These are phyloP conservation scores for Siniperca chuatsi DNA, from an alignment of 2,113 vertebrate species.

Conservation along the genomic window DNA sequence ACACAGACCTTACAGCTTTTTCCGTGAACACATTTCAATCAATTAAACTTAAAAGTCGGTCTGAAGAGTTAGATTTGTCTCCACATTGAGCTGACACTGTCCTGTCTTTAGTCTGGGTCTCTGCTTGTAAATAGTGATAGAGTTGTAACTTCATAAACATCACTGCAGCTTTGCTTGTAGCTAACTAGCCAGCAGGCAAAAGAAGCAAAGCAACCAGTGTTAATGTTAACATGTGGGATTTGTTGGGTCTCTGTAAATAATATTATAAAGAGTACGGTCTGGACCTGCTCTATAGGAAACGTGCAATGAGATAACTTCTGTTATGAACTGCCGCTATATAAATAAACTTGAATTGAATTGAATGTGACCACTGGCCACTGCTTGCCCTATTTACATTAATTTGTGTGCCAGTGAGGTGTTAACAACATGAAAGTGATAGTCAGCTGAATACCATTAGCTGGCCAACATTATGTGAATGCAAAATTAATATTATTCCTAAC, in stretches of 20 bases:
- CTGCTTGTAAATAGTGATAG: neutral
- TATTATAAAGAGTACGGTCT: no score
- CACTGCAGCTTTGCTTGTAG: neutral
- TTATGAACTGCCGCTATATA: no score
- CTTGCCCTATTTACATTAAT: slow-evolving; percentile 46
- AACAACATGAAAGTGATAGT: neutral
- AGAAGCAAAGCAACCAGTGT: slow-evolving; percentile 4
- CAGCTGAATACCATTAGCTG: neutral
- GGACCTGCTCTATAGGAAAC: no score
- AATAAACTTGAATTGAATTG: no score
- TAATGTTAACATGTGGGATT: slow-evolving; percentile 1
- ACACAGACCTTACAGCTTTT: neutral
- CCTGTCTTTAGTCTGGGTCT: neutral
- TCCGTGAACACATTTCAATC: neutral
- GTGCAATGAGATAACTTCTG: no score
- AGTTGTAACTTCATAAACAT: neutral
- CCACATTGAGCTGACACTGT: neutral
- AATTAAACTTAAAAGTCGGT: neutral
- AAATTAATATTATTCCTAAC: neutral
- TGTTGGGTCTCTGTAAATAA: no score
- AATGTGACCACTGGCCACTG: neutral
- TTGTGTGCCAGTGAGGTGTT: slow-evolving; percentile 19
- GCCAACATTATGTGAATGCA: neutral
- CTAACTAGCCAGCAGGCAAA: slow-evolving; percentile 28
- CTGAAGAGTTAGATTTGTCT: neutral